Conservation (phyloP, 2,113 vertebrate species). For the Tiliqua scincoides region DNA sequence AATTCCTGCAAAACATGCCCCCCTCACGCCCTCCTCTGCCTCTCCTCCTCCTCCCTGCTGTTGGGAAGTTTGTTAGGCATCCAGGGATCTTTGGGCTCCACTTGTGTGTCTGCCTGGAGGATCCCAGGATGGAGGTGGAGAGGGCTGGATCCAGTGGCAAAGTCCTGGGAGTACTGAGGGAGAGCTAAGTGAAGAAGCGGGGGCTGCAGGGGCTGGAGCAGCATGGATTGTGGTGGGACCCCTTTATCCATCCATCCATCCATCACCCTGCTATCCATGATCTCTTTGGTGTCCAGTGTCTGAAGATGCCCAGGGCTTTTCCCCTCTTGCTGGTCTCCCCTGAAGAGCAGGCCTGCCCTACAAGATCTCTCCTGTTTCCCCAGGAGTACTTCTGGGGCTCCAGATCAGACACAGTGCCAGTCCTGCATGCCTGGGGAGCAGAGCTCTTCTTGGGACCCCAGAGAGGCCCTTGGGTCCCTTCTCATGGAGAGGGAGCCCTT, state of each 20-base stretch:
- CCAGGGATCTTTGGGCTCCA: neutral
- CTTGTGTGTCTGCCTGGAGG: too few species aligned
- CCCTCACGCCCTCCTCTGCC: rapidly evolving
- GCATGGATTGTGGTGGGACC: too few species aligned
- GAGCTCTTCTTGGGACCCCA: neutral
- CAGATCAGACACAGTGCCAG: neutral
- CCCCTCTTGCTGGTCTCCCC: neutral
- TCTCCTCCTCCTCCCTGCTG: neutral
- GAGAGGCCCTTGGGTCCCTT: neutral
- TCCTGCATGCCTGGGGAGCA: neutral
- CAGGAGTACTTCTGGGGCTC: neutral
- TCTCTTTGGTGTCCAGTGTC: neutral
- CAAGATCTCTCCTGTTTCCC: neutral
- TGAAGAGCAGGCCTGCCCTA: neutral
- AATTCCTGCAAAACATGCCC: too few species aligned
- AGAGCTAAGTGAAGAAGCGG: rapidly evolving
- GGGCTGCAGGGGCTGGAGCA: neutral
- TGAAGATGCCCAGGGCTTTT: neutral
- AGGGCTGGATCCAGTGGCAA: neutral
- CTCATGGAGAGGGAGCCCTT: neutral
- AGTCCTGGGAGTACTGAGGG: too few species aligned
- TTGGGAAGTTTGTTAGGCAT: neutral
- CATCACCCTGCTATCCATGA: neutral
- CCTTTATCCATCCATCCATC: neutral
- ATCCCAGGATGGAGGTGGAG: neutral